Evolutionary conservation across 2,888 invertebrate species (phyloP).

Genomic region (Andrena trimmerana): DNA sequence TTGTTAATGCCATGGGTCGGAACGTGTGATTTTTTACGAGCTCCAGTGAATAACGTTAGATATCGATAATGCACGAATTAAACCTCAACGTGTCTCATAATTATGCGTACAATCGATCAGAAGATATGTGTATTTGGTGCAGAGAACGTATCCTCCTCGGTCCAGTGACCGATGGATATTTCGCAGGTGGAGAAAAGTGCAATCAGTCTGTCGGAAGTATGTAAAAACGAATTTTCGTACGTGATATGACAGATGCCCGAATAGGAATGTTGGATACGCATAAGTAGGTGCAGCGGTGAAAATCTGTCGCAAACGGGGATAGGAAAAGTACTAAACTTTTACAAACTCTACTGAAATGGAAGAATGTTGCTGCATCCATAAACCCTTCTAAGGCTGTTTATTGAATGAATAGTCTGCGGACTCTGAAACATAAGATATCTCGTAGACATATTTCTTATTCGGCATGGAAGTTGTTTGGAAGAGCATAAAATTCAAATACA

Average conservation of each 20-base stretch:
- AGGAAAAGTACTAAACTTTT: neutral
- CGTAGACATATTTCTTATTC: constrained; percentile 19
- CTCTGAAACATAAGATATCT: constrained; percentile 8
- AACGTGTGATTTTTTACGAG: neutral
- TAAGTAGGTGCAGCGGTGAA: constrained; percentile 7
- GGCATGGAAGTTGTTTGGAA: constrained; percentile 78
- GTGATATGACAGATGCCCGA: constrained; percentile 3
- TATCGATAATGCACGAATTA: constrained; percentile 38
- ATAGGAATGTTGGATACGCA: neutral
- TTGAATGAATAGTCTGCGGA: constrained; percentile 27
- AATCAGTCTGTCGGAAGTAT: constrained; percentile 28
- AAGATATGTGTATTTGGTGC: constrained; percentile 35
- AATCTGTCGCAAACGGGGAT: neutral
- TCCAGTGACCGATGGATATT: constrained; percentile 38
- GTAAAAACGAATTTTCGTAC: constrained; percentile 20
- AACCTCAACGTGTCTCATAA: constrained; percentile 19
- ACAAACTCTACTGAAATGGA: neutral
- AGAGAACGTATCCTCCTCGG: constrained; percentile 31
- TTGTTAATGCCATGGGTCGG: constrained; percentile 12
- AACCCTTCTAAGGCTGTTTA: constrained; percentile 26
- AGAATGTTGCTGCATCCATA: constrained; percentile 8
- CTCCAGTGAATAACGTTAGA: neutral
- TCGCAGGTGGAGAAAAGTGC: neutral
- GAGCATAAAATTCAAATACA: constrained; percentile 80
- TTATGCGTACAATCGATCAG: constrained; percentile 22